Base-by-base conservation (phyloP, 2,113 vertebrate species). In the Hiodon tergisus region DNA sequence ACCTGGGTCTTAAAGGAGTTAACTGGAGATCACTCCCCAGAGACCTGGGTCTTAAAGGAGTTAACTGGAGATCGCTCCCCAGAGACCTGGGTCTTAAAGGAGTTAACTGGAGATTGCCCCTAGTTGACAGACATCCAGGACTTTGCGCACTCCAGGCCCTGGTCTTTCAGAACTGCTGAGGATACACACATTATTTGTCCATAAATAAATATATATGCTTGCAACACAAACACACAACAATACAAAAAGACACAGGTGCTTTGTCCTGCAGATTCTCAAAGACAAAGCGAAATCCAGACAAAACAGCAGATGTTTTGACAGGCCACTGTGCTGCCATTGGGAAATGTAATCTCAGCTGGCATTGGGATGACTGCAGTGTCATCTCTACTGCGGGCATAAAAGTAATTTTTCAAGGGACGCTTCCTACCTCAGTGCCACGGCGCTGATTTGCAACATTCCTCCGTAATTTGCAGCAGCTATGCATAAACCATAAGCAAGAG, bases 371-470 rank as follows among this genome's bases (percentile, higher is more conserved):
- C 67, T 63, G 75, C 68, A 71, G 67, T 76, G 74, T 76, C 74
- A 76, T 54, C 50, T 59, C n/a, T 70, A 63, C 58, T 57, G 51
- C 17, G 53, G 68, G 67, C 51, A 51, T 62, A 10, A 76, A 63
- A 71, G 75, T 60, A 68, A 65, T 76, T 76, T 76, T 57, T 76
- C 69, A 76, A 59, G 6, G 17, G 11, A 13, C 57, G 2, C 17
- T 71, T 9, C n/a, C 68, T 54, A 59, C 53, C 75, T 58, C 48
- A 10, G 59, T 3, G 6, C 60, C 5, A 31, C 59, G 10, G 58
- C 68, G n/a, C 67, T 6, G 58, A 71, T 76, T 68, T 71, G 68
- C 68, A 71, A 31, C 70, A 71, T 71, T 59, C 75, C 75, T 71
- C 57, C 59, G 57, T 54, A 52, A 65, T 46, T 54, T 58, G 55